A percentile compares a stretch with the other conserved stretches of the same genome.
Evolutionary conservation across 2,888 invertebrate species (phyloP).

Genomic region (Empis stercorea): DNA sequence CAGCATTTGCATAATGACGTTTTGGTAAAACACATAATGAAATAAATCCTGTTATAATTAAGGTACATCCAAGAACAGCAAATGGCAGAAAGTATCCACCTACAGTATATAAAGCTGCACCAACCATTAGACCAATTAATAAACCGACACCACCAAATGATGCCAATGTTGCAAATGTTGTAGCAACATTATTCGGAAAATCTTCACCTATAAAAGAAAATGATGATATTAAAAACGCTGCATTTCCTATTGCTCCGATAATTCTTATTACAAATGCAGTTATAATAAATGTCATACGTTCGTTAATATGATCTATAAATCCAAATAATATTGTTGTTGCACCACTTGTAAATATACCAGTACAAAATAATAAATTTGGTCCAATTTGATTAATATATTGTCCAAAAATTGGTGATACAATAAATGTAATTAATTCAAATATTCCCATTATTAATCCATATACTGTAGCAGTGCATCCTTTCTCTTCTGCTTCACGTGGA

Average conservation of each 20-base stretch:
- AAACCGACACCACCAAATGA: conserved; percentile 79
- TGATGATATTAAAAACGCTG: conserved; percentile 72
- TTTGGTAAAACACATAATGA: conserved; percentile 60
- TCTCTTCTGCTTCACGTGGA: conserved; percentile 68
- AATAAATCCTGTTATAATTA: conserved; percentile 60
- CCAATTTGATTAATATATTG: conserved; percentile 65
- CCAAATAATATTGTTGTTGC: conserved; percentile 73
- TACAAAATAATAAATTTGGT: conserved; percentile 67
- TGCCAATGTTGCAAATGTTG: conserved; percentile 73
- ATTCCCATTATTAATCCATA: conserved; percentile 80
- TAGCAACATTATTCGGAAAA: conserved; percentile 73
- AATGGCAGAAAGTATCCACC: conserved; percentile 75
- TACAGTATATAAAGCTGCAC: conserved; percentile 66
- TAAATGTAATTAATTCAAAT: conserved; percentile 70
- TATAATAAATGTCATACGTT: conserved; percentile 51
- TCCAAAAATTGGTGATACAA: conserved; percentile 72
- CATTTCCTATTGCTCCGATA: conserved; percentile 73
- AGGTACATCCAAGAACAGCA: conserved; percentile 58
- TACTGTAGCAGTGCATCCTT: conserved; percentile 67
- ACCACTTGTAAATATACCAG: conserved; percentile 71
- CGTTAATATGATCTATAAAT: conserved; percentile 15
- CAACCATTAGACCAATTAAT: conserved; percentile 82
- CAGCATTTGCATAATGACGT: conserved; percentile 41
- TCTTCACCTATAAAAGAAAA: conserved; percentile 80
- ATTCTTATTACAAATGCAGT: conserved; percentile 68